Evolutionary conservation across 2,113 vertebrate species (phyloP), one percentile per base, ranked within the genome.

Genomic region (Ellobius talpinus): DNA sequence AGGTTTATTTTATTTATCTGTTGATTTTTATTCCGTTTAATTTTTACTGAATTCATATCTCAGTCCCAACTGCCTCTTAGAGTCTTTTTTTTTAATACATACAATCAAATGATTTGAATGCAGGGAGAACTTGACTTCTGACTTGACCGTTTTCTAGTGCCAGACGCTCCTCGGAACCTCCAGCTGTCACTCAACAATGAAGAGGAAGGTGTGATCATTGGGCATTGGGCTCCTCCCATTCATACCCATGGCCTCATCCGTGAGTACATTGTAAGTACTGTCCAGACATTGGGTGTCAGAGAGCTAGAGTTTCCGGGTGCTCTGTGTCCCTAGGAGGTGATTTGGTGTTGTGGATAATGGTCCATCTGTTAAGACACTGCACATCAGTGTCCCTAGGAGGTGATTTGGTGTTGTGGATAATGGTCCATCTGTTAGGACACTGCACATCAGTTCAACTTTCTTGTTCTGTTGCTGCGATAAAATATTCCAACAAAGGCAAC

Each of bases 251-350:
- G 99, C 81, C 99, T 99, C 93, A 98, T 99, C 84, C 98, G 99
- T 78, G 99, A 99, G 89, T 99, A 99, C 97, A 99, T 99, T 0
- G 99, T 99, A 98, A 99, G 99, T 99, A 33, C 76, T 82, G 42
- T 50, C 36, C 31, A 1, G 21, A 47, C 16, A 9, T 0, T 14
- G 16, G 5, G 9, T 39, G 42, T 2, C 0, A 0, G 1, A 36
- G 23, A 50, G 63, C 5, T 0, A 0, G 42, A 70, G 82, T 31
- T 50, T 33, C 72, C 10, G 26, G 29, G 36, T 5, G 10, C 33
- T 42, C 16, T 81, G 5, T 68, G 11, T 21, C 87, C 65, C 33
- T 0, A 3, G 33, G 72, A 16, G 0, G 4, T 47, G 79, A 14
- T 63, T 24, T 39, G 66, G 39, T 8, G 3, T 63, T 70, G 23